These are phyloP conservation scores for Ericerus pela DNA, from an alignment of 1,140 invertebrate species.

Conservation along the genomic window DNA sequence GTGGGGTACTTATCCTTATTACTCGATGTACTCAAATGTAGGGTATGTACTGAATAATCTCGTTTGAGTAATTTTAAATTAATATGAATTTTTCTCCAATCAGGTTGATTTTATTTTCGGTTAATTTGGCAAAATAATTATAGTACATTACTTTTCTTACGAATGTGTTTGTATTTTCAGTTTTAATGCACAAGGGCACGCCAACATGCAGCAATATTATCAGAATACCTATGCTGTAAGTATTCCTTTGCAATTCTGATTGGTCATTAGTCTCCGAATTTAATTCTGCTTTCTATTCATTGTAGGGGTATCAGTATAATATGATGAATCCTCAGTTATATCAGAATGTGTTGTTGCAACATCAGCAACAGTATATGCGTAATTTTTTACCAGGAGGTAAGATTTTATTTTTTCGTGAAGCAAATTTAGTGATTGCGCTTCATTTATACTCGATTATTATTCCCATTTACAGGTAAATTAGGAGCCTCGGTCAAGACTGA, in stretches of 20 bases:
- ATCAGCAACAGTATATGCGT: neutral
- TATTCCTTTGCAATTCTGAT: neutral
- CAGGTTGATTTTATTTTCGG: neutral
- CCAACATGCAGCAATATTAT: constrained; percentile 3
- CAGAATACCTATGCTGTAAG: neutral
- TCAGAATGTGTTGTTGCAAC: neutral
- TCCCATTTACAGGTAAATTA: neutral
- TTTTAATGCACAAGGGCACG: neutral
- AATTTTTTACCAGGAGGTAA: constrained; percentile 3
- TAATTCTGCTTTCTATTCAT: neutral
- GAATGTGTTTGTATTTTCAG: neutral
- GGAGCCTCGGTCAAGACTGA: too few relatives aligned
- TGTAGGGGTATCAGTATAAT: neutral
- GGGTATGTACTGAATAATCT: neutral
- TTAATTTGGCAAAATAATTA: neutral
- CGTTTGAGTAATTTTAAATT: neutral
- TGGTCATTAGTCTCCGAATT: neutral
- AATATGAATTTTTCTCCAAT: too few relatives aligned
- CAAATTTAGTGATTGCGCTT: too few relatives aligned
- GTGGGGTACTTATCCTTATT: constrained; percentile 5
- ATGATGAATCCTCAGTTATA: neutral
- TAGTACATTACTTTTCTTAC: too few relatives aligned
- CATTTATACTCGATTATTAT: neutral
- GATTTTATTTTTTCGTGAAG: too few relatives aligned
- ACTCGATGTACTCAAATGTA: neutral